Base-by-base conservation (phyloP, 2,113 vertebrate species). In the Ammospiza nelsoni region DNA sequence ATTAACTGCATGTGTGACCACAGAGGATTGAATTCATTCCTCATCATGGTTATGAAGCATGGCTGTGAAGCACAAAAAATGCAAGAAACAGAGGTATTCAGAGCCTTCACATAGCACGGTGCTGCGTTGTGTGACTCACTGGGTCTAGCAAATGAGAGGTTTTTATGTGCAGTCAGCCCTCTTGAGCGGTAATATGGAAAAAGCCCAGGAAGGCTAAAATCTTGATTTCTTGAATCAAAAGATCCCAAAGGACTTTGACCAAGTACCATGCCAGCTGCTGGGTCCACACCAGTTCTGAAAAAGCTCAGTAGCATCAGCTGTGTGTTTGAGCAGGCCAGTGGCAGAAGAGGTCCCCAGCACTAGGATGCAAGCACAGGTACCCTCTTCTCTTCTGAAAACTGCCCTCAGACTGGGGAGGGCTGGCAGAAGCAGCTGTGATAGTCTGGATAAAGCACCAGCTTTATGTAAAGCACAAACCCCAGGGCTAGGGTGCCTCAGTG, bases 71-170 rank as follows among this genome's bases (percentile, higher is more conserved):
- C 41, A 61, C 0, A 3, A 88, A 48, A 86, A 73, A 54, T 63
- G 49, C 27, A 49, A 57, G 72, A 77, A 92, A 66, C 28, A 75
- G 82, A 72, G 63, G 16, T 63, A 41, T 58, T 75, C 19, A 46
- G 54, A 49, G 31, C 15, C 55, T 80, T 66, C 54, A 18, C 14
- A 1, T 4, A 18, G 37, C 3, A 13, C 12, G 3, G 35, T 14
- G 33, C 49, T 28, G 35, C 3, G 0, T n/a, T 0, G 0, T 0
- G 1, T 8, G 16, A 33, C 41, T 48, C 41, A 3, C n/a, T 1
- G 17, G 19, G 8, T 72, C 72, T 25, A 54, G 46, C 41, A 69
- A 92, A 28, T 0, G 2, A 55, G 43, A 39, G 15, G 15, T 20
- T 23, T 87, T 84, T 46, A 29, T 5, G 28, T 25, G 57, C 44